Conservation (phyloP, 2,888 invertebrate species). For the Apamea sordens region DNA sequence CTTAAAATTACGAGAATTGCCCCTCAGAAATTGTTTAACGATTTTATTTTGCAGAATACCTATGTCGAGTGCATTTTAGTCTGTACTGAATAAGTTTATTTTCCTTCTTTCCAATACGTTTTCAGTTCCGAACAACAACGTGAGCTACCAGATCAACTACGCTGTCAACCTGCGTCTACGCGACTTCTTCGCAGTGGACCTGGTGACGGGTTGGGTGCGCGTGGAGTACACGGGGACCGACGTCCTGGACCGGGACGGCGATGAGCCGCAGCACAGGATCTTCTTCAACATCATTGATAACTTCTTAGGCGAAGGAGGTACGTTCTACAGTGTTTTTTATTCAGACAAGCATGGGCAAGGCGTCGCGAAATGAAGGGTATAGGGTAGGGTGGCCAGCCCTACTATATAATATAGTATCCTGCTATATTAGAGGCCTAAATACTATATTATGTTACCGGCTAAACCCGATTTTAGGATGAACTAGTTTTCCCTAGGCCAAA, state of each 20-base stretch:
- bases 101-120: conserved; percentile 1
- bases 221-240: conserved; percentile 85
- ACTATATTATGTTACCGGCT: no score
- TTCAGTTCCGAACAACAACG: conserved; percentile 86
- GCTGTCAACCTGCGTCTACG: conserved; percentile 81
- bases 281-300: conserved; percentile 89
- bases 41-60: not conserved
- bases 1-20: no score
- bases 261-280: conserved; percentile 84
- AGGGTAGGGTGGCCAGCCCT: no score
- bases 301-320: conserved; percentile 85
- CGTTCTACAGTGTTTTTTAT: not conserved
- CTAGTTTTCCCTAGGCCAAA: no score
- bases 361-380: not conserved
- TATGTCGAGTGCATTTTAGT: not conserved
- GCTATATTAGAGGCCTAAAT: no score
- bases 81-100: not conserved
- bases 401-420: not conserved
- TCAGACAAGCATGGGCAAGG: not conserved
- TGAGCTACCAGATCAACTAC: conserved; percentile 89
- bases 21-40: not conserved
- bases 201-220: conserved; percentile 83
- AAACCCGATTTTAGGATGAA: no score
- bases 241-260: conserved; percentile 88
- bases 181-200: conserved; percentile 89